Base-by-base conservation (phyloP, 2,113 vertebrate genomes). In the Kryptolebias marmoratus region DNA sequence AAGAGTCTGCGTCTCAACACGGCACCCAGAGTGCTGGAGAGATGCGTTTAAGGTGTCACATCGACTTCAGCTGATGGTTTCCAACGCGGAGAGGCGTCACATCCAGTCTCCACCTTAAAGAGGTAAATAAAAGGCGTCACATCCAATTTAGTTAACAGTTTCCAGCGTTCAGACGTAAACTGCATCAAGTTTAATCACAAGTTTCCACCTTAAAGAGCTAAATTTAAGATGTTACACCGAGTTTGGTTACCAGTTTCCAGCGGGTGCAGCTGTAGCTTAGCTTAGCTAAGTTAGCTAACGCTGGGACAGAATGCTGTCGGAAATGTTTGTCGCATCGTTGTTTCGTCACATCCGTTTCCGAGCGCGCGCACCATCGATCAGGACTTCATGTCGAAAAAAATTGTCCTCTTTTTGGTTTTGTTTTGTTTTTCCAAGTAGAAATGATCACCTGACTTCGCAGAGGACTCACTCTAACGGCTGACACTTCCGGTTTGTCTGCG, bases 241-340 rank as follows among this genome's bases (percentile, higher is more conserved):
- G 58, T 44, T 60, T 60, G 42, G 36, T 61, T 45, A 44, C 44
- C 58, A 61, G 39, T 42, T 13, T 44, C 58, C 39, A 45, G 8
- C 49, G 49, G 18, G 15, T 50, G 5, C 6, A 50, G 49, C 27
- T 1, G 10, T n/a, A 53, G 50, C 18, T 53, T 53, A 71, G 72
- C 68, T 71, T 59, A 77, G 79, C 80, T 72, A 52, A 18, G 58
- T 31, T 42, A 50, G 53, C 70, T 82, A 54, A 63, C 65, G 52
- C 48, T 13, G 53, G 14, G 50, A 55, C 32, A 2, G 30, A 56
- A 45, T 54, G 11, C 68, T 44, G 65, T 11, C 15, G 2, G 42
- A 66, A 11, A 39, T 18, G 10, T 28, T 42, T 13, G n/a, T 64
- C 30, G 36, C 89, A 81, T 87, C 52, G 44, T 72, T 55, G 12